phyloP scores from a whole-genome alignment of 2,113 vertebrate species.

The Protomyctophum bolini region DNA sequence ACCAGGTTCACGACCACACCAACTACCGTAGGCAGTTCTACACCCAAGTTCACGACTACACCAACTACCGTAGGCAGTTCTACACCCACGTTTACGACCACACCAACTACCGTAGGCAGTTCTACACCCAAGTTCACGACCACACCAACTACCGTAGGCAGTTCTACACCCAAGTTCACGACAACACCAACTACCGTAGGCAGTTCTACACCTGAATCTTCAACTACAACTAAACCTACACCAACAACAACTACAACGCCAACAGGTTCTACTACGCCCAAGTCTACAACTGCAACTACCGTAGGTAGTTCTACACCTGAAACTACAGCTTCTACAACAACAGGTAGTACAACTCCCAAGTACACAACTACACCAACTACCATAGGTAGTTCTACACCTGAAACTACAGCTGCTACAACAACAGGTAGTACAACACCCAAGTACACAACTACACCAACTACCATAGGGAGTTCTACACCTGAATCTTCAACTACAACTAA shows the following conservation, averaged over 20 bases:
- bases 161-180: not conserved
- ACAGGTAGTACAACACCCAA: no score
- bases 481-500: not conserved
- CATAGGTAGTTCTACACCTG: not conserved
- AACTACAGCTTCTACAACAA: no score
- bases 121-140: not conserved
- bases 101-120: not conserved
- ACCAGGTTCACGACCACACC: not conserved
- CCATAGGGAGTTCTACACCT: not conserved
- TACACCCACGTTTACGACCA: not conserved
- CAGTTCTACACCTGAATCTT: conserved; percentile 2
- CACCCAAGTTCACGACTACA: not conserved
- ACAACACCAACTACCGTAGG: not conserved
- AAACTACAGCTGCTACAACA: no score
- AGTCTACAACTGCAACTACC: not conserved
- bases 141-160: not conserved
- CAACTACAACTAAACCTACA: not conserved
- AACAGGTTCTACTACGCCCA: not conserved
- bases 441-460: not conserved
- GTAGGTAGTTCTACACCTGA: no score
- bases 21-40: not conserved
- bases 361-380: no score
- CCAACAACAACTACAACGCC: not conserved
- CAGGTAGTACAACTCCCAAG: no score
- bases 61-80: not conserved